Base-by-base conservation (phyloP, 2,797 vertebrate genomes). In the Notoglanidium macrostoma region DNA sequence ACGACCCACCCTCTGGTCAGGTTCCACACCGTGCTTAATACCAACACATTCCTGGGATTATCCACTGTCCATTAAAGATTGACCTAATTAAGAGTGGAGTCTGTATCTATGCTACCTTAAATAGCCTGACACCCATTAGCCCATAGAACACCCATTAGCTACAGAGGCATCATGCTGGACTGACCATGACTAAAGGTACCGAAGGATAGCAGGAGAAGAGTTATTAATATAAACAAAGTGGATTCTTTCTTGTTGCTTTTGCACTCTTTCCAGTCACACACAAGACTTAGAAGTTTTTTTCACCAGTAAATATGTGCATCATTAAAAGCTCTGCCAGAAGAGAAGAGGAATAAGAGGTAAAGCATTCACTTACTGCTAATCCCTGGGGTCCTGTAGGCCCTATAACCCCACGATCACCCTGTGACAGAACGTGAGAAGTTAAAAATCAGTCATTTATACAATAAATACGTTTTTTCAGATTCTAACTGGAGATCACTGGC, bases 341-440 rank as follows among this genome's bases (percentile, higher is more conserved):
- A 77, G 49, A 35, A 57, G 29, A 40, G 10, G 2, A 59, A 68
- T 32, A 70, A 23, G 11, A 51, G 21, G 32, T 61, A 54, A 77
- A 46, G 11, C 10, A 29, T 35, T 51, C 54, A 92, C 96, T 96
- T 91, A 97, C 96, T 32, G 91, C 92, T 55, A 93, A 90, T 91
- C 96, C 96, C 67, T 90, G 92, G 78, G 92, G 93, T 87, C 96
- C 97, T 0, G 63, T 72, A 5, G 86, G 89, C 84, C 96, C 97
- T 0, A 87, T 72, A 21, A 94, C 94, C 86, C 97, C 96, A 88
- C 32, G 92, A 1, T 95, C 93, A 68, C 96, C 96, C 96, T 97
- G 82, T 73, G 91, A 90, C 85, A 85, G 23, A 29, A 51, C 3
- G 26, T 10, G 8, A 79, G 63, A 65, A 73, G 40, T 87, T 40